phyloP scores from a whole-genome alignment of 2,113 vertebrate species.

The Mola mola region DNA sequence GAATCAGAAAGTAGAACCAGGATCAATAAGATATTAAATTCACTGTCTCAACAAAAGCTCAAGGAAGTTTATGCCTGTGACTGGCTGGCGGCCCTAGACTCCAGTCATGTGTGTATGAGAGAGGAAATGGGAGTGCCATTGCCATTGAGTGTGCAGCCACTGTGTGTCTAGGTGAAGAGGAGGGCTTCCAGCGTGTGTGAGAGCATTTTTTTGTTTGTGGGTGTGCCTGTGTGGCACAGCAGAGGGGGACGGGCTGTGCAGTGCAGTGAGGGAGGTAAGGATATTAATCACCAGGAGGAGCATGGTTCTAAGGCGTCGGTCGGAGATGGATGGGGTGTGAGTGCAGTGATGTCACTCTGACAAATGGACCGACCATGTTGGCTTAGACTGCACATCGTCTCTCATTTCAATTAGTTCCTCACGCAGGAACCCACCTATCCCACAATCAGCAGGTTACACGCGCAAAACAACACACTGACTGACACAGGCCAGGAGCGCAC shows the following conservation, averaged over 20 bases:
- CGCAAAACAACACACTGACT: conserved; percentile 52
- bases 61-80: conserved; percentile 12
- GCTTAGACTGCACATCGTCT: conserved; percentile 85
- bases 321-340: conserved; percentile 85
- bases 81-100: conserved; percentile 35
- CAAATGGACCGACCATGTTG: conserved; percentile 83
- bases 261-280: conserved; percentile 71
- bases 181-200: conserved; percentile 51
- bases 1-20: too few species aligned
- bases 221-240: conserved; percentile 42
- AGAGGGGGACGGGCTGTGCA: conserved; percentile 2
- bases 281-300: conserved; percentile 84
- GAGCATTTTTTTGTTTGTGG: conserved; percentile 62
- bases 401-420: conserved; percentile 88
- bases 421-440: conserved; percentile 66
- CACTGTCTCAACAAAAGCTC: conserved; percentile 1
- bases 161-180: conserved; percentile 35
- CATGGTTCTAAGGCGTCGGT: conserved; percentile 69
- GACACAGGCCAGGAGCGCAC: conserved; percentile 51
- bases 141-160: conserved; percentile 28
- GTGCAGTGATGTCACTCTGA: conserved; percentile 87
- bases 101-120: conserved; percentile 38
- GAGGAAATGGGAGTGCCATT: conserved; percentile 40
- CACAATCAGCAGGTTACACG: conserved; percentile 66
- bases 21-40: neutral